A percentile compares a stretch with the other conserved stretches of the same genome.
Conservation (phyloP, 1,140 invertebrate genomes). For the Drosophila ercepeae region DNA sequence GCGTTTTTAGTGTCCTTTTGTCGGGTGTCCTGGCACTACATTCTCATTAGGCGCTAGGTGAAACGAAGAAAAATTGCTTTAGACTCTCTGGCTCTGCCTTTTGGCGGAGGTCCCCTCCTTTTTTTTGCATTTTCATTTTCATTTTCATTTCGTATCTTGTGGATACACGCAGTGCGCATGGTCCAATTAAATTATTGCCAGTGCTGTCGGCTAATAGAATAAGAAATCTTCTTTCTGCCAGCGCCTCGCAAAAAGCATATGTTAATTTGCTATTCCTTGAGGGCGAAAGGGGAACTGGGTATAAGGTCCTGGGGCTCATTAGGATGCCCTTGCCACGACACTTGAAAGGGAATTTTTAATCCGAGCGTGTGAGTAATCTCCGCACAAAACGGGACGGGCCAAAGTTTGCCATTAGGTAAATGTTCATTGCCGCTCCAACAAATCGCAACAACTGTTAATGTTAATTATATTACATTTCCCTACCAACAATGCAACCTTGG, state of each 20-base stretch:
- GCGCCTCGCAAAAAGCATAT: conserved; percentile 68
- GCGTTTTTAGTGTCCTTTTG: conserved; percentile 54
- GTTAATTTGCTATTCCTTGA: conserved; percentile 56
- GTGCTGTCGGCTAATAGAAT: conserved; percentile 58
- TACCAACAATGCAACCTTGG: conserved; percentile 26
- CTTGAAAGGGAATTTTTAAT: conserved; percentile 75
- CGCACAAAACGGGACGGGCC: conserved; percentile 10
- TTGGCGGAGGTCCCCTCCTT: neutral
- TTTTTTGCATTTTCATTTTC: conserved; percentile 3
- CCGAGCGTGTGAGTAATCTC: conserved; percentile 60
- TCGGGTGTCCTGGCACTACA: conserved; percentile 50
- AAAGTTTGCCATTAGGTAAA: conserved; percentile 65
- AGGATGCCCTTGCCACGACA: conserved; percentile 37
- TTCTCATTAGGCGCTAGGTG: conserved; percentile 69
- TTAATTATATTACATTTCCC: conserved; percentile 67
- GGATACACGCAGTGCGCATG: conserved; percentile 65
- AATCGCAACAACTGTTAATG: conserved; percentile 68
- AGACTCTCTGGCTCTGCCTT: conserved; percentile 36
- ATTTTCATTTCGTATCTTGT: conserved; percentile 49
- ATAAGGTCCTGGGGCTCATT: conserved; percentile 48
- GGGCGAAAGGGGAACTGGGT: neutral
- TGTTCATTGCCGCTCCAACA: conserved; percentile 68
- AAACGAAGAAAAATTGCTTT: conserved; percentile 71
- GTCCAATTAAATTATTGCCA: conserved; percentile 78
- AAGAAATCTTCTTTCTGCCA: conserved; percentile 56